phyloP scores from a whole-genome alignment of 2,888 invertebrate genomes.

The Nycteola revayana region DNA sequence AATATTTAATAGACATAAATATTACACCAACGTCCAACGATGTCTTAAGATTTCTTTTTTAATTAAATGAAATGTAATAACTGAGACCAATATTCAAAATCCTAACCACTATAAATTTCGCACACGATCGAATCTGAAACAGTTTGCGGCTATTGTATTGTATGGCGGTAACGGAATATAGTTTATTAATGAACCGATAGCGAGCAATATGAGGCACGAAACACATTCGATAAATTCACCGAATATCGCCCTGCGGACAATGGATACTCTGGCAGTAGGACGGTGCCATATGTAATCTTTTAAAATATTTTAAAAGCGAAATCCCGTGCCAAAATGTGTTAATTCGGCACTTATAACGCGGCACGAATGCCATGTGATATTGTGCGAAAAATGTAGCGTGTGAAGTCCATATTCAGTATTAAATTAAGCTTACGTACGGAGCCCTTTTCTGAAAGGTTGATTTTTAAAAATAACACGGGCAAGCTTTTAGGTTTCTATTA shows the following conservation, averaged over 20 bases:
- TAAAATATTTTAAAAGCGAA: conserved; percentile 59
- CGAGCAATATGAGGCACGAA: conserved; percentile 55
- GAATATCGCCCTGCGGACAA: conserved; percentile 58
- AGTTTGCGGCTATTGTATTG: conserved; percentile 55
- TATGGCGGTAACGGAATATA: conserved; percentile 54
- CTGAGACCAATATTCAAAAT: no score
- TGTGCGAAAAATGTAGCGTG: conserved; percentile 49
- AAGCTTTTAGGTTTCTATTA: conserved; percentile 33
- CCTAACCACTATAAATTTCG: conserved; percentile 56
- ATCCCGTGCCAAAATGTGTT: conserved; percentile 64
- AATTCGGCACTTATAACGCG: conserved; percentile 56
- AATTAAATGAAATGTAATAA: no score
- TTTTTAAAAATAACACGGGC: conserved; percentile 39
- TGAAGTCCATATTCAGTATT: conserved; percentile 48
- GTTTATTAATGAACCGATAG: conserved; percentile 71
- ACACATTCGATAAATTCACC: conserved; percentile 59
- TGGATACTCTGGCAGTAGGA: conserved; percentile 48
- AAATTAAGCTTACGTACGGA: conserved; percentile 52
- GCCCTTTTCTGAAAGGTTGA: conserved; percentile 33
- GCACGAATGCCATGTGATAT: conserved; percentile 46
- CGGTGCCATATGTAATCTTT: conserved; percentile 52
- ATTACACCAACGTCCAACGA: no score
- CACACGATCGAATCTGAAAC: conserved; percentile 51
- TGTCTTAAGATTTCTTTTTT: no score
- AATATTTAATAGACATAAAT: no score